These are phyloP conservation scores for Chrysogorgia sp. DNA, from an alignment of 92 coral and sea anemone genomes.

Conservation along the genomic window DNA sequence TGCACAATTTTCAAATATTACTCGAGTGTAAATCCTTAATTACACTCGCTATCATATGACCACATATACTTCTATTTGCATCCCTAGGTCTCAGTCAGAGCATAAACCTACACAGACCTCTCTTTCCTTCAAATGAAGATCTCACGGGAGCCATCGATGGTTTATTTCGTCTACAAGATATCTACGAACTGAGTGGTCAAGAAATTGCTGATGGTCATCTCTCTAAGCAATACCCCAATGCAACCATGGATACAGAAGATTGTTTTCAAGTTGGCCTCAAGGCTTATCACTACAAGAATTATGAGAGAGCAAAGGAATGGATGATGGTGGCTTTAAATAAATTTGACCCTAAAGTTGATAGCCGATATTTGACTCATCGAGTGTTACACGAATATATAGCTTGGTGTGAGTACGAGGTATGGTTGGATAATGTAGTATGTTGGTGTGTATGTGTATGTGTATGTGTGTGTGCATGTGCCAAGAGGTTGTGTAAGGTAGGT, in stretches of 20 bases:
- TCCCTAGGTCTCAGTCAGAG: constrained; percentile 44
- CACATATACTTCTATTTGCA: background rate
- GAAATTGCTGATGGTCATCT: constrained; percentile 75
- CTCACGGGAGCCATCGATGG: constrained; percentile 77
- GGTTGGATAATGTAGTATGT: background rate
- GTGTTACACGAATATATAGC: constrained; percentile 76
- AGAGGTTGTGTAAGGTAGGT: background rate
- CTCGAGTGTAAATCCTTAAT: too few relatives aligned
- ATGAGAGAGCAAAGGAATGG: constrained; percentile 73
- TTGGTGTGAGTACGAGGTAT: constrained; percentile 98
- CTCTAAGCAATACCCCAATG: constrained; percentile 49
- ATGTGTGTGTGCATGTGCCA: background rate
- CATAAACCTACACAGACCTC: constrained; percentile 54
- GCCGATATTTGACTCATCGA: constrained; percentile 59
- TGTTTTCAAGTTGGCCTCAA: constrained; percentile 88
- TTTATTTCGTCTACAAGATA: constrained; percentile 85
- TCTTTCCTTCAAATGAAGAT: constrained; percentile 72
- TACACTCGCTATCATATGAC: too few relatives aligned
- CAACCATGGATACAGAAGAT: constrained; percentile 78
- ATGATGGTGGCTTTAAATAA: constrained; percentile 69
- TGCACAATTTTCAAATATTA: too few relatives aligned
- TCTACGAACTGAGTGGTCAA: constrained; percentile 72
- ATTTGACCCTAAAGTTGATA: constrained; percentile 69
- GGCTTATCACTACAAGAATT: constrained; percentile 61
- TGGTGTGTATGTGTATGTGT: background rate